Base-by-base conservation (phyloP, 2,888 invertebrate genomes). In the Neelides folsomi region DNA sequence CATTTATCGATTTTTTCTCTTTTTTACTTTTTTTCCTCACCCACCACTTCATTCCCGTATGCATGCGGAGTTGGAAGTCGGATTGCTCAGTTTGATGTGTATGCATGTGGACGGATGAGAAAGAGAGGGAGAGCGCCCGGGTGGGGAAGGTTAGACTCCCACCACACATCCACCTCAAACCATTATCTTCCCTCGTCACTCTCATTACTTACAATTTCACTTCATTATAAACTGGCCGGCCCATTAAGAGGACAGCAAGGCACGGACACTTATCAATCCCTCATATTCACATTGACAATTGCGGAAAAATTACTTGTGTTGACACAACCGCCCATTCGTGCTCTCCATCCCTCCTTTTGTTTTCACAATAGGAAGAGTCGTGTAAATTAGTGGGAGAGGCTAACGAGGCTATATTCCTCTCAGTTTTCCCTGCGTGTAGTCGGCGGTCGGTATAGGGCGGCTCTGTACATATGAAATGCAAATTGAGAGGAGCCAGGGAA, bases 1-100 rank as follows among this genome's bases (percentile, higher is more conserved):
- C 63, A 63, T 54, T 63, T 63, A 60, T 60, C 58, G 60, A 57
- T 59, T 60, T 60, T 59, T 62, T 58, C 57, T 49, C 46, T 51
- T 42, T 37, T 53, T 51, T 56, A 55, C 53, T 59, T 55, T 51
- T 55, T 48, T 34, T 39, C 8, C 19, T 18, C 13, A 39, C 13
- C 13, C n/a, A 39, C 13, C 13, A 39, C n/a, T 39, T 15, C 39
- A 15, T n/a, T 39, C 13, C 39, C 15, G 39, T n/a, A 39, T n/a
- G 39, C n/a, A n/a, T 13, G 13, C 5, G 15, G n/a, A 39, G 39
- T 39, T 39, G n/a, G 39, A 39, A n/a, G n/a, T 39, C 15, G 39
- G 39, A n/a, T 39, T 39, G 27, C 27, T 39, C 39, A 15, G 39
- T 39, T 39, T 15, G 39, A 39, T 39, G 39, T n/a, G 13, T 39